Percentiles rank a stretch among this genome's conserved stretches.
These are phyloP conservation scores for Trisateles emortualis DNA, from an alignment of 2,888 invertebrate genomes.

Conservation along the genomic window DNA sequence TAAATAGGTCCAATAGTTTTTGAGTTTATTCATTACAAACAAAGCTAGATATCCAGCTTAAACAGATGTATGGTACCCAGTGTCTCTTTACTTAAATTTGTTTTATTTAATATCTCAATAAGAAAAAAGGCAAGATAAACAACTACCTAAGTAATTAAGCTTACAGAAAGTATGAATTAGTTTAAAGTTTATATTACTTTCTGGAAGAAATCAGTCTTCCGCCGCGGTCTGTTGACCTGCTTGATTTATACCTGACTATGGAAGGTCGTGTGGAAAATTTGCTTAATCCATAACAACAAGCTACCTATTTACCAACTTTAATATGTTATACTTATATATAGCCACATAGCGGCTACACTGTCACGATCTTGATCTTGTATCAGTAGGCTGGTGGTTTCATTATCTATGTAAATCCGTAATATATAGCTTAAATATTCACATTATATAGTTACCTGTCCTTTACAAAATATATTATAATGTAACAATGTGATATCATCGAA, in stretches of 20 bases:
- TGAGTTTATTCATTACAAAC: no score
- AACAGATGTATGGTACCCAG: no score
- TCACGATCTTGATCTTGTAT: not conserved
- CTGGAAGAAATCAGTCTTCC: no score
- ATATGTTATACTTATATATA: slow-evolving; percentile 7
- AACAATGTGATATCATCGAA: not conserved
- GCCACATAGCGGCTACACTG: not conserved
- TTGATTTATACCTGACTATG: not conserved
- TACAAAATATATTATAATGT: slow-evolving; percentile 1
- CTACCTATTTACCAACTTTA: not conserved
- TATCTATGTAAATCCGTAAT: slow-evolving; percentile 11
- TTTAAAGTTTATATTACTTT: no score
- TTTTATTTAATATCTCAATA: no score
- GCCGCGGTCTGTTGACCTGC: no score
- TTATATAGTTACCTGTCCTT: slow-evolving; percentile 4
- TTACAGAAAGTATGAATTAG: no score
- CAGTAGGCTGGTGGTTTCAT: not conserved
- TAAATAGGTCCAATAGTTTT: no score
- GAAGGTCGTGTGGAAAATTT: not conserved
- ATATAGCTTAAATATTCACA: slow-evolving; percentile 1
- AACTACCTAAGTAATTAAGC: no score
- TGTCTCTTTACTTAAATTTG: no score
- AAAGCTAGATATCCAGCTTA: no score
- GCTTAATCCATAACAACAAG: slow-evolving; percentile 8
- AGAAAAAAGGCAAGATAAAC: no score